These are phyloP conservation scores for Atta colombica DNA, from an alignment of 1,140 invertebrate species.

Conservation along the genomic window DNA sequence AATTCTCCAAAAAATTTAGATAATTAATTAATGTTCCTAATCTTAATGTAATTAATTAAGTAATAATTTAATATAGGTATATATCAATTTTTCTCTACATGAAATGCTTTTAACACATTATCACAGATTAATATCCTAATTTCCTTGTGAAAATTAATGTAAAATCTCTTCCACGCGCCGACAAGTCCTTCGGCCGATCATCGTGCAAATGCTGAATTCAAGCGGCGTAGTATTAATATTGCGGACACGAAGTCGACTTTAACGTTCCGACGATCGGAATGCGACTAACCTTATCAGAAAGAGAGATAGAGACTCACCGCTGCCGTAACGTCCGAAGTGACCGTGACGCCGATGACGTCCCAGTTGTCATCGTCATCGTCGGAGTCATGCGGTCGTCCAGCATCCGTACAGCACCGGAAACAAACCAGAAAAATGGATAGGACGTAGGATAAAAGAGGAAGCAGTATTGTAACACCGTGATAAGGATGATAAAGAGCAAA, in stretches of 20 bases:
- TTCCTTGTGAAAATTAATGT: background rate
- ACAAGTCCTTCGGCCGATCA: background rate
- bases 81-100: no score
- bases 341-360: conserved; percentile 64
- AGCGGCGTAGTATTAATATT: conserved; percentile 59
- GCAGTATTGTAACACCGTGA: conserved; percentile 35
- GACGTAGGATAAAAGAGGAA: conserved; percentile 33
- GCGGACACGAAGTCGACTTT: conserved; percentile 52
- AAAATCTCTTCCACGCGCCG: background rate
- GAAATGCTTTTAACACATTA: background rate
- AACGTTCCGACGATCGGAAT: conserved; percentile 70
- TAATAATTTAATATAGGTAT: background rate
- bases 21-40: background rate
- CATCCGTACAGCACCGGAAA: conserved; percentile 78
- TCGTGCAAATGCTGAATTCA: background rate
- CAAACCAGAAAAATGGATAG: conserved; percentile 59
- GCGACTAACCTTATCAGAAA: conserved; percentile 74
- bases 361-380: conserved; percentile 56
- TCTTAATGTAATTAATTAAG: background rate
- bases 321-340: conserved; percentile 73
- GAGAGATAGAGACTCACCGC: conserved; percentile 77
- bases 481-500: conserved; percentile 56
- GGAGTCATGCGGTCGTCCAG: conserved; percentile 70
- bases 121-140: background rate
- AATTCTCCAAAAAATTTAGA: background rate